Percentiles rank a stretch among this genome's conserved stretches.
Conservation (phyloP, 2,113 vertebrate species). For the Leuciscus idus region DNA sequence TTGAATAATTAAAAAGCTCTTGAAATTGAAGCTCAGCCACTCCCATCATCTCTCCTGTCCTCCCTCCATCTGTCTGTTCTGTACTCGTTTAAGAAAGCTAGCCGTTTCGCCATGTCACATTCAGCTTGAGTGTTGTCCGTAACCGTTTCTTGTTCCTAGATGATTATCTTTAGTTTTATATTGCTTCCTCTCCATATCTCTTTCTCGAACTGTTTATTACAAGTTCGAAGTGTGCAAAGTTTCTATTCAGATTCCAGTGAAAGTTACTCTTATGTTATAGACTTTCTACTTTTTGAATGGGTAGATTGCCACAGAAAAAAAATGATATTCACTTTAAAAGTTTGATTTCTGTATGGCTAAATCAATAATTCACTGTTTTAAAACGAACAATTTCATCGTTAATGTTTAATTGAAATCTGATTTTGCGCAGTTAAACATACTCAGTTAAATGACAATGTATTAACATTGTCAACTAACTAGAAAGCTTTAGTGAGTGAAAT, state of each 20-base stretch:
- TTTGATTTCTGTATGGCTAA: too few species aligned
- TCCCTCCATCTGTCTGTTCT: conserved; percentile 22
- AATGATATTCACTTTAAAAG: too few species aligned
- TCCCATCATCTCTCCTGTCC: conserved; percentile 14
- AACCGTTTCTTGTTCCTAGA: conserved; percentile 19
- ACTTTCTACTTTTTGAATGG: too few species aligned
- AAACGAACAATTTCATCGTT: too few species aligned
- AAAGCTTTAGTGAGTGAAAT: too few species aligned
- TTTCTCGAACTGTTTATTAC: not conserved
- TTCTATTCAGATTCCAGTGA: not conserved
- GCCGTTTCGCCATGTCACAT: not conserved
- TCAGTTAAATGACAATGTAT: too few species aligned
- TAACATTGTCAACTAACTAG: too few species aligned
- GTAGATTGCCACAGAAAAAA: too few species aligned
- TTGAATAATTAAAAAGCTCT: conserved; percentile 53
- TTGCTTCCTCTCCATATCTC: not conserved
- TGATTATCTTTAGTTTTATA: not conserved
- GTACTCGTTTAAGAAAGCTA: not conserved
- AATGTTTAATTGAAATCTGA: too few species aligned
- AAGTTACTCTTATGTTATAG: too few species aligned
- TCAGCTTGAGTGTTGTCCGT: not conserved
- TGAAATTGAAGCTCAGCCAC: conserved; percentile 40
- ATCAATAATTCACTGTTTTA: too few species aligned
- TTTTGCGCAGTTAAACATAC: too few species aligned
- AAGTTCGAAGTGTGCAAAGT: not conserved